Conservation (phyloP, 2,888 invertebrate species). For the Lymantria dispar region DNA sequence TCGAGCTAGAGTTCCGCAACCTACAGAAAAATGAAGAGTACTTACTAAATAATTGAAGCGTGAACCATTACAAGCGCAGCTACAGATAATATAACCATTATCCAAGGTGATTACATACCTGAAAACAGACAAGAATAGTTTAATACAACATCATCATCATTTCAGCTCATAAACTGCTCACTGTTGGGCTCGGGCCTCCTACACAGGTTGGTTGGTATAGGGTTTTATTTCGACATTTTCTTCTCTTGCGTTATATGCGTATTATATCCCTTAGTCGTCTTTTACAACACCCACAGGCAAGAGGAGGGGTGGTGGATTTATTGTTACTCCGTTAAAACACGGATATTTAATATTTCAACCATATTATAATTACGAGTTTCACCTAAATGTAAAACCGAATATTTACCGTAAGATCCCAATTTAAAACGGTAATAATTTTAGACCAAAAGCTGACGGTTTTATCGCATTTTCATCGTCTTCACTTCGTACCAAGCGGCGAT, state of each 20-base stretch:
- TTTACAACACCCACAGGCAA: no score
- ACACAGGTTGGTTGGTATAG: no score
- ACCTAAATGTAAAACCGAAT: slow-evolving; percentile 27
- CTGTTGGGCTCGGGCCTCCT: no score
- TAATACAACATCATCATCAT: no score
- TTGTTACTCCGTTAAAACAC: no score
- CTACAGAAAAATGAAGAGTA: slow-evolving; percentile 1
- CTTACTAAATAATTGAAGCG: neutral
- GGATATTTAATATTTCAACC: slow-evolving; percentile 14
- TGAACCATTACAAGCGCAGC: neutral
- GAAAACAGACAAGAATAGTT: slow-evolving; percentile 34
- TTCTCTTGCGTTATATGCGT: no score
- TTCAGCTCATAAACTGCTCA: no score
- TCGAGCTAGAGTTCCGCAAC: neutral
- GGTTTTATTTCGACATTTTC: no score
- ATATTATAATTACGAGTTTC: slow-evolving; percentile 18
- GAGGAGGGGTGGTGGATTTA: no score
- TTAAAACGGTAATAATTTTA: slow-evolving; percentile 57
- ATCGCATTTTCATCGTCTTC: slow-evolving; percentile 63
- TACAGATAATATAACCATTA: slow-evolving; percentile 2
- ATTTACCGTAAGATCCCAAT: slow-evolving; percentile 27
- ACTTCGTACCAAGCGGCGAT: slow-evolving; percentile 67
- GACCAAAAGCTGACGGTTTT: slow-evolving; percentile 55
- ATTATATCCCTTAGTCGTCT: no score
- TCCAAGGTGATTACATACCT: slow-evolving; percentile 38